Conservation (phyloP, 2,113 vertebrate species). For the Rallus limicola region DNA sequence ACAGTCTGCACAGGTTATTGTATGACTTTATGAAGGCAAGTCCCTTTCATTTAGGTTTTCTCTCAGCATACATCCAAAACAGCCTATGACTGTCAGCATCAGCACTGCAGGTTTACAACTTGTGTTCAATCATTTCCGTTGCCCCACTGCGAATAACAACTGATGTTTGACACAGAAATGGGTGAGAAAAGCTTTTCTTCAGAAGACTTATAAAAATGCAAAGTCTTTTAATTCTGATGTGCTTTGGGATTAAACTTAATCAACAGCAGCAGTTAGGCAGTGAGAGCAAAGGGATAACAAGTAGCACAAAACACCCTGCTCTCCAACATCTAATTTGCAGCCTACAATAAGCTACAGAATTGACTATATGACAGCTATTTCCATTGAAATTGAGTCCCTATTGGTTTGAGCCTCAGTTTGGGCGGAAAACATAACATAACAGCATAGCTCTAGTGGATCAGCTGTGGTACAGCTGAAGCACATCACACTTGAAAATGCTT, state of each 20-base stretch:
- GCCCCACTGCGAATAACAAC: not conserved
- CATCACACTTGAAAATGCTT: not conserved
- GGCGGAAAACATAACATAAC: not conserved
- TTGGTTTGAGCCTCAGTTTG: not conserved
- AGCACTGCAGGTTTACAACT: not conserved
- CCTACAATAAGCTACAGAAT: not conserved
- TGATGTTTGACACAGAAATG: not conserved
- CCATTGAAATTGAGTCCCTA: not conserved
- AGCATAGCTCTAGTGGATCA: not conserved
- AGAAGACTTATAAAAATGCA: constrained; percentile 1
- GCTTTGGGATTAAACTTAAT: constrained; percentile 38
- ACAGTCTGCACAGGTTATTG: not conserved
- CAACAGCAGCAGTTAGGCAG: constrained; percentile 20
- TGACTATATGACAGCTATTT: not conserved
- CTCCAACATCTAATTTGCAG: constrained; percentile 10
- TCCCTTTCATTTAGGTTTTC: not conserved
- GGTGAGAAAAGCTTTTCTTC: not conserved
- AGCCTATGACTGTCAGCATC: not conserved
- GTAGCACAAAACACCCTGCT: not conserved
- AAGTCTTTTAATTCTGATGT: constrained; percentile 46
- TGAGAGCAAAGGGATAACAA: constrained; percentile 2
- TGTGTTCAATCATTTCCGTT: not conserved
- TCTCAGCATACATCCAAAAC: not conserved
- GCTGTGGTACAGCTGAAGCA: not conserved
- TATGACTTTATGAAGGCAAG: not conserved